Evolutionary conservation across 2,888 invertebrate species (phyloP), one percentile per base, ranked within the genome.

Genomic region (Merodon equestris): DNA sequence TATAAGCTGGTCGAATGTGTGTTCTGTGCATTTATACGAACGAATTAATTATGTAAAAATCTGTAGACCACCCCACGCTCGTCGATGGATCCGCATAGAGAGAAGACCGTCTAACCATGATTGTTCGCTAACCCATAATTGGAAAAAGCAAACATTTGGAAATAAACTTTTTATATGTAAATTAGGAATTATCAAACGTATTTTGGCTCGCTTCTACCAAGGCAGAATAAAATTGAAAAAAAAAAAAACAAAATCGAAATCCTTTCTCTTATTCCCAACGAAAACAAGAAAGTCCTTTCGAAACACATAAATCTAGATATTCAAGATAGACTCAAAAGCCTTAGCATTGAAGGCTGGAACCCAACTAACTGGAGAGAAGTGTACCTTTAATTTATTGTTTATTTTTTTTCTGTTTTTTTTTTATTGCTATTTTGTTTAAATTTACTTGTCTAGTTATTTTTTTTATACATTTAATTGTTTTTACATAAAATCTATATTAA

Each of bases 11-110:
- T 82, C 74, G 17, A 53, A 36, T 72, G 63, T 81, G 73, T 64
- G 72, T 72, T 72, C 36, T 61, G 50, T 66, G 76, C 76, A 76
- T 76, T 76, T 76, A 76, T 40, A 60, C 48, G 47, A 76, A 72
- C 48, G 72, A 66, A 66, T 72, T 76, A 56, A 60, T 61, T 71
- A 45, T 72, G 60, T 72, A 66, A 66, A 72, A 27, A 27, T 27
- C 2, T 27, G 7, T 27, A 27, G 27, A 4, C 27, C 7, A 7
- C 27, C 7, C 27, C 27, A 2, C 27, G 3, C 27, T 7, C 27
- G n/a, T n/a, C n/a, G n/a, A n/a, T n/a, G n/a, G n/a, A n/a, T n/a
- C n/a, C n/a, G n/a, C n/a, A n/a, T n/a, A n/a, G n/a, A n/a, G n/a
- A n/a, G n/a, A n/a, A n/a, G n/a, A n/a, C n/a, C n/a, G n/a, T n/a